Evolutionary conservation across 2,113 vertebrate genomes (phyloP).

Genomic region (Charina bottae): DNA sequence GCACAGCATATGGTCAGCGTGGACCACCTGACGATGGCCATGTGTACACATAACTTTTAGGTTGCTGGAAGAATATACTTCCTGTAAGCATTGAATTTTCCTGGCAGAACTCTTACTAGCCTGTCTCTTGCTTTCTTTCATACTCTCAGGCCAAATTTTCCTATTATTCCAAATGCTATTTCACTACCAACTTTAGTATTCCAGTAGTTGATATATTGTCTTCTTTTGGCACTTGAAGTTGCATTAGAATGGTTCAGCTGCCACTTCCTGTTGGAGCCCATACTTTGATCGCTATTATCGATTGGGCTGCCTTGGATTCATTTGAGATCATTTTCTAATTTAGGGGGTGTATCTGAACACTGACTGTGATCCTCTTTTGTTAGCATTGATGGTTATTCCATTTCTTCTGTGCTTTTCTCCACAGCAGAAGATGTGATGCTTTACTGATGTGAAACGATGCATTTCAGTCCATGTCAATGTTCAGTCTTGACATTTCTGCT

Average conservation of each 20-base stretch:
- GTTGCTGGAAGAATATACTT: no score
- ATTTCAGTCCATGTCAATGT: neutral
- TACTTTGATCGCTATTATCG: neutral
- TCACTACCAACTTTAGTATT: no score
- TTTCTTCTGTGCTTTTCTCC: neutral
- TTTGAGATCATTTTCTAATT: neutral
- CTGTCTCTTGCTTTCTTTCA: no score
- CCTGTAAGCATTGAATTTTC: no score
- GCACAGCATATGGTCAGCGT: no score
- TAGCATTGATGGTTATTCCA: neutral
- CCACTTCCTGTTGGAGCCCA: neutral
- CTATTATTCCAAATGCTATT: no score
- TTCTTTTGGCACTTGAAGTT: no score
- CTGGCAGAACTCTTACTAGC: no score
- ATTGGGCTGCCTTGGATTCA: neutral
- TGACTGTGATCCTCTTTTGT: neutral
- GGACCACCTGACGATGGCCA: no score
- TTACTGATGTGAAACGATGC: neutral
- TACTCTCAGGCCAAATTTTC: no score
- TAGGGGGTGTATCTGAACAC: neutral
- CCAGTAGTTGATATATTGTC: no score
- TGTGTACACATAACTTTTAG: no score
- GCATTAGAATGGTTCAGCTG: neutral
- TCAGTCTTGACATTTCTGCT: neutral
- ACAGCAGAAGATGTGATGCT: neutral